Evolutionary conservation across 2,113 vertebrate genomes (phyloP).

Genomic region (Osmerus eperlanus): DNA sequence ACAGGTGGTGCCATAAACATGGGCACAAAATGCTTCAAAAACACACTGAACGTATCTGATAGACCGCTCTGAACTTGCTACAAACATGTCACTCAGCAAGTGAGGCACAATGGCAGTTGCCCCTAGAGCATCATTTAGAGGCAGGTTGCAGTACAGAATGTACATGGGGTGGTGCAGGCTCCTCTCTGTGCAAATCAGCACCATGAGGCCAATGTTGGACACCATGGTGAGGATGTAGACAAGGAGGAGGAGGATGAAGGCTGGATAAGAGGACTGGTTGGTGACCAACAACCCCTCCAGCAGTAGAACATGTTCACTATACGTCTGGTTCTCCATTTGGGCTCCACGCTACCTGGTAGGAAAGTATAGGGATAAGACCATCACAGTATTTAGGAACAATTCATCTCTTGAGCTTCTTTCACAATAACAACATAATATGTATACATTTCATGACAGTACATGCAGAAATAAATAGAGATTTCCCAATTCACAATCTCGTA

Average conservation of each 20-base stretch:
- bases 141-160: conserved; percentile 58
- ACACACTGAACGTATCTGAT: conserved; percentile 57
- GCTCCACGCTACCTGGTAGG: too few relatives aligned
- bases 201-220: conserved; percentile 42
- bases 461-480: too few relatives aligned
- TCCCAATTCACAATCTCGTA: too few relatives aligned
- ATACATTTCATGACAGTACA: too few relatives aligned
- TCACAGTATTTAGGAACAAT: background rate
- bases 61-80: conserved; percentile 30
- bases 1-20: conserved; percentile 37
- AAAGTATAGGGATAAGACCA: background rate
- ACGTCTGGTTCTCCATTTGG: conserved; percentile 50
- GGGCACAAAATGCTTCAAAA: conserved; percentile 53
- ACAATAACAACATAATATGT: background rate
- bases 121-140: conserved; percentile 54
- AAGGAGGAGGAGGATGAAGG: conserved; percentile 50
- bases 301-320: conserved; percentile 39
- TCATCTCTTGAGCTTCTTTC: too few relatives aligned
- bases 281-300: conserved; percentile 58
- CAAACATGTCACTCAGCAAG: conserved; percentile 43
- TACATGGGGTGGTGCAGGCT: conserved; percentile 63
- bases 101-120: conserved; percentile 47
- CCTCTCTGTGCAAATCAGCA: conserved; percentile 36
- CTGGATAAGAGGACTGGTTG: conserved; percentile 30
- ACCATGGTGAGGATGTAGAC: conserved; percentile 50